phyloP scores from a whole-genome alignment of 2,888 invertebrate genomes.

The Phania funesta region DNA sequence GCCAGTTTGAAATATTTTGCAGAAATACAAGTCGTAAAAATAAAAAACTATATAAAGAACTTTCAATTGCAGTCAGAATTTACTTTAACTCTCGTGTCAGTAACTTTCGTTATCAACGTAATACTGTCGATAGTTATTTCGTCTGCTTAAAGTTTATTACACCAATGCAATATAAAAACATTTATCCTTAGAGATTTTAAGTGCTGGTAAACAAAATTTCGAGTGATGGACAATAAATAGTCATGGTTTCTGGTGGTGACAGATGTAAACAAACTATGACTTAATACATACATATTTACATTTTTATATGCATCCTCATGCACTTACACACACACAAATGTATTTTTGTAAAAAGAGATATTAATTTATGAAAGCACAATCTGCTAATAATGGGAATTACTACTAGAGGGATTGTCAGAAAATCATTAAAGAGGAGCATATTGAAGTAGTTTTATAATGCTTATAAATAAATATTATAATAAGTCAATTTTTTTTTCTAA shows the following conservation, averaged over 20 bases:
- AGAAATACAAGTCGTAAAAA: not conserved
- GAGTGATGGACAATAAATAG: slow-evolving; percentile 15
- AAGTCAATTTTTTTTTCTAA: too few species aligned
- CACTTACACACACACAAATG: not conserved
- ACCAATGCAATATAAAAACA: not conserved
- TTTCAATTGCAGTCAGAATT: not conserved
- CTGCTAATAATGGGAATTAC: not conserved
- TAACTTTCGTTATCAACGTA: not conserved
- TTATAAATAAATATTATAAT: too few species aligned
- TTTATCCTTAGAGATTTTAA: not conserved
- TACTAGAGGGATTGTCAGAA: too few species aligned
- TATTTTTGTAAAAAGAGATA: not conserved
- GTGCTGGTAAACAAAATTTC: not conserved
- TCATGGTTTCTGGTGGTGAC: slow-evolving; percentile 7
- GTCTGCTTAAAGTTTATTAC: not conserved
- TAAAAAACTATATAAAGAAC: not conserved
- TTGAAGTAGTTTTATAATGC: too few species aligned
- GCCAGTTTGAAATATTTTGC: not conserved
- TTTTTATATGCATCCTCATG: not conserved
- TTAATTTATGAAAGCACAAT: not conserved
- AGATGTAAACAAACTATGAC: slow-evolving; percentile 10
- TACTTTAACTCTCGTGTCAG: not conserved
- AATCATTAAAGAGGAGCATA: not conserved
- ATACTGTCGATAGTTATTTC: not conserved
- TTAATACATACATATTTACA: not conserved